A percentile compares a stretch with the other conserved stretches of the same genome.
Evolutionary conservation across 2,888 invertebrate species (phyloP).

Genomic region (Amblyjoppa proteus): DNA sequence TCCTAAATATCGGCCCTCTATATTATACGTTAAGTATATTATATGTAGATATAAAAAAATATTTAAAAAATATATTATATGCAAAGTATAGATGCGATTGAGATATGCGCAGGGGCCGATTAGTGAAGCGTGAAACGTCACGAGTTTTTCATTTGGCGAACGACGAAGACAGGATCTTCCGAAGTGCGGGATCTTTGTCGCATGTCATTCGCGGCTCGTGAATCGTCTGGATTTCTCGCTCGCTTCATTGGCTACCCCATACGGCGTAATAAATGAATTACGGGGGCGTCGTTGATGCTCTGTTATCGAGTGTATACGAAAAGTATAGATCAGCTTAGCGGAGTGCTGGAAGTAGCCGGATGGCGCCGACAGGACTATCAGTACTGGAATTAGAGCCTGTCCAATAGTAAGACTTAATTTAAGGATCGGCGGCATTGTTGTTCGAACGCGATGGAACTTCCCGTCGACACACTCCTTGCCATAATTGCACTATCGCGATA

Average conservation of each 20-base stretch:
- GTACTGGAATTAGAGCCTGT: constrained; percentile 69
- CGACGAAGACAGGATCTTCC: not conserved
- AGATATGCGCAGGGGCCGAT: not conserved
- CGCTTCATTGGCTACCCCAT: constrained; percentile 65
- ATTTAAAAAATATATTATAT: too few species aligned
- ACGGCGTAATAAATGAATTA: constrained; percentile 70
- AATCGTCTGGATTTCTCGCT: not conserved
- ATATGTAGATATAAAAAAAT: too few species aligned
- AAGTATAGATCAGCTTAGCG: constrained; percentile 43
- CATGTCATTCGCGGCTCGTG: not conserved
- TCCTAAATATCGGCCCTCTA: too few species aligned
- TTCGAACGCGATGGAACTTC: constrained; percentile 5
- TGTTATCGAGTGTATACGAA: constrained; percentile 17
- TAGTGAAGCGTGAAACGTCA: not conserved
- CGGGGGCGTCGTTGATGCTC: constrained; percentile 42
- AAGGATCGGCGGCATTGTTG: constrained; percentile 66
- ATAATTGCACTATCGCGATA: not conserved
- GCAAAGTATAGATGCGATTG: not conserved
- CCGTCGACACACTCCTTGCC: not conserved
- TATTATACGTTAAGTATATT: too few species aligned
- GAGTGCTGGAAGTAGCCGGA: constrained; percentile 28
- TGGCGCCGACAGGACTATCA: constrained; percentile 66
- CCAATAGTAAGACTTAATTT: constrained; percentile 76
- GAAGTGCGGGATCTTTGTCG: not conserved
- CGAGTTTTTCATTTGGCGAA: not conserved